These are phyloP conservation scores for Echinarachnius parma DNA, from an alignment of 53 echinoderm and acorn worm genomes.

Conservation along the genomic window DNA sequence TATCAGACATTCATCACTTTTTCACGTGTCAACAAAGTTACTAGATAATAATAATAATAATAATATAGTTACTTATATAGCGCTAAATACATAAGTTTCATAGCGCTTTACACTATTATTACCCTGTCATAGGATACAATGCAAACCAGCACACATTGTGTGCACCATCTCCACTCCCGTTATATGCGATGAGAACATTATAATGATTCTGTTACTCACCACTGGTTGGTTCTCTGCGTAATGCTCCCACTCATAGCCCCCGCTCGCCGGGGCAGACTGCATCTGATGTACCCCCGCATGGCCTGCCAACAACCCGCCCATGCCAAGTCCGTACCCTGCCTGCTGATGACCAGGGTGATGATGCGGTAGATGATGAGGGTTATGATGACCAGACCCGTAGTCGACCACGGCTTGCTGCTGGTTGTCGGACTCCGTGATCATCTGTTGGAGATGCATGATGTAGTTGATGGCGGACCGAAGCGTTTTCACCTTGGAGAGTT, in stretches of 20 bases:
- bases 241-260: constrained; percentile 37
- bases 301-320: constrained; percentile 20
- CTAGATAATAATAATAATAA: no score
- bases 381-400: constrained; percentile 26
- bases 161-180: no score
- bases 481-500: constrained; percentile 96
- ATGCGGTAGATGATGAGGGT: no score
- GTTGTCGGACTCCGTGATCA: constrained; percentile 70
- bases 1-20: no score
- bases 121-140: no score
- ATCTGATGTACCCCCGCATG: constrained; percentile 10
- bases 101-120: no score
- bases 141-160: background rate
- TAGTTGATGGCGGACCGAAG: constrained; percentile 97
- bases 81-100: no score
- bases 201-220: constrained; percentile 7
- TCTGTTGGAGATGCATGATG: constrained; percentile 89
- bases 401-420: constrained; percentile 75
- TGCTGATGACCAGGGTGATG: constrained; percentile 19
- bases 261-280: constrained; percentile 4
- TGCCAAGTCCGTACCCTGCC: constrained; percentile 25
- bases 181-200: no score
- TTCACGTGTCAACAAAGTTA: no score
- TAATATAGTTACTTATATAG: no score
- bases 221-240: constrained; percentile 39